Conservation (phyloP, 2,113 vertebrate species). For the Phyllostomus hastatus region DNA sequence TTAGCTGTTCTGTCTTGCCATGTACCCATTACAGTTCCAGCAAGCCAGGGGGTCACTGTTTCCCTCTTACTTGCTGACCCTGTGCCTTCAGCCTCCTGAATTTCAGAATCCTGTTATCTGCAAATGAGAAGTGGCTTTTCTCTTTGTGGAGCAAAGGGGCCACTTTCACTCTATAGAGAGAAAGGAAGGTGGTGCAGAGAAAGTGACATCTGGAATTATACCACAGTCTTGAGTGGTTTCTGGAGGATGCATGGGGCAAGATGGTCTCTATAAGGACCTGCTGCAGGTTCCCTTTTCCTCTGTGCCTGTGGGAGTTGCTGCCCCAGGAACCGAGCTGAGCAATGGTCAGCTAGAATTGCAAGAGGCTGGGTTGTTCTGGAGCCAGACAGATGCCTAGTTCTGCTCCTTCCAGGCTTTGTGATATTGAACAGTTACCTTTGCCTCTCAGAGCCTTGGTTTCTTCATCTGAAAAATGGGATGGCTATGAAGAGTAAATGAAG, state of each 20-base stretch:
- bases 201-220: conserved; percentile 48
- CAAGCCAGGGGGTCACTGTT: conserved; percentile 9
- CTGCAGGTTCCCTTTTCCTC: neutral
- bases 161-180: conserved; percentile 33
- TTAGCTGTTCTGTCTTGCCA: neutral
- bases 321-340: neutral
- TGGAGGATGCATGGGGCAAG: neutral
- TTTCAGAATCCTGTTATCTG: conserved; percentile 57
- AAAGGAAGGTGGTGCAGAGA: neutral
- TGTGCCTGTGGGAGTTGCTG: neutral
- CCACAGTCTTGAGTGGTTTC: neutral
- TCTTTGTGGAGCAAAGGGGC: conserved; percentile 24
- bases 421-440: neutral
- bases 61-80: conserved; percentile 32
- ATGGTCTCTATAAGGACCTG: neutral
- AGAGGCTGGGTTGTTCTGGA: neutral
- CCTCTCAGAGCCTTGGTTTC: neutral
- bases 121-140: conserved; percentile 45
- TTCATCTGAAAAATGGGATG: neutral
- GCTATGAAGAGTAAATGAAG: neutral
- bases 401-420: neutral
- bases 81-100: conserved; percentile 41
- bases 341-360: neutral
- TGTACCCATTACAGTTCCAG: conserved; percentile 27
- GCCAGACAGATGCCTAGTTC: neutral